Evolutionary conservation across 2,113 vertebrate genomes (phyloP).

Genomic region (Pangasianodon hypophthalmus): DNA sequence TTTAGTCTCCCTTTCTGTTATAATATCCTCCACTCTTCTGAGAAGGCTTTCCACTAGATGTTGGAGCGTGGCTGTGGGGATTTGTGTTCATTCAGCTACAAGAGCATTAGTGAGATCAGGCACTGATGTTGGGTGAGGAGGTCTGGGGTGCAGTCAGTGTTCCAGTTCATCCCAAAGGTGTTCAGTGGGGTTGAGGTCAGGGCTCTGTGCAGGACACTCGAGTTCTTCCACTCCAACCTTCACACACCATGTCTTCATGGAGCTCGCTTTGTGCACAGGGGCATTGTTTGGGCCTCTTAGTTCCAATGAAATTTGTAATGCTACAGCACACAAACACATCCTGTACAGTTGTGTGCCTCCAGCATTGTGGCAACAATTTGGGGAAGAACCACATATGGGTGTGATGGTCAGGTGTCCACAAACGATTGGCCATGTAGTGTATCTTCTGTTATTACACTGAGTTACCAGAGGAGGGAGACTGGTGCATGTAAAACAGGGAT

Average conservation of each 20-base stretch:
- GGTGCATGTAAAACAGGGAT: neutral
- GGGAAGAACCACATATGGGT: neutral
- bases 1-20: too few relatives aligned
- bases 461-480: constrained; percentile 5
- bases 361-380: neutral
- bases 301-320: neutral
- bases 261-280: neutral
- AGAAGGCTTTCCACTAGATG: too few relatives aligned
- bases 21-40: too few relatives aligned
- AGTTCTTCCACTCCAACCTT: too few relatives aligned
- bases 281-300: neutral
- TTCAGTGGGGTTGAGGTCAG: too few relatives aligned
- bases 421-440: neutral
- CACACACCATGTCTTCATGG: neutral
- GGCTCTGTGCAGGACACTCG: too few relatives aligned
- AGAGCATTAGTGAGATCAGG: too few relatives aligned
- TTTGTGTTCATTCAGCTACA: too few relatives aligned
- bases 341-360: neutral
- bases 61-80: too few relatives aligned
- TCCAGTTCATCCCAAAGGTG: too few relatives aligned
- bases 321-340: neutral
- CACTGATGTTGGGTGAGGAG: too few relatives aligned
- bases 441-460: neutral
- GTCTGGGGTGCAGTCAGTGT: too few relatives aligned
- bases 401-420: neutral